Evolutionary conservation across 1,140 invertebrate genomes (phyloP).

Genomic region (Lordiphosa mommai): DNA sequence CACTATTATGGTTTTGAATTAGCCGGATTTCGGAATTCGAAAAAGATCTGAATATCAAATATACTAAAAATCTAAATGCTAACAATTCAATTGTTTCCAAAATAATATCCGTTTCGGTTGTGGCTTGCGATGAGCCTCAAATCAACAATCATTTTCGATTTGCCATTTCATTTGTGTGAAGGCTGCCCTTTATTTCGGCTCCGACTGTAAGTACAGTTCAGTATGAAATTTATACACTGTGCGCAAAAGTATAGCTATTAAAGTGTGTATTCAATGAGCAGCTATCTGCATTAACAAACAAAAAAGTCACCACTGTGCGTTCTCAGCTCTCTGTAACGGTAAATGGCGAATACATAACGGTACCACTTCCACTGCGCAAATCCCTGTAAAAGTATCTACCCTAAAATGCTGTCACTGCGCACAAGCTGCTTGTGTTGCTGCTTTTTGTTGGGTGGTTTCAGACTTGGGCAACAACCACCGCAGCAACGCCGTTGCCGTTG

Average conservation of each 20-base stretch:
- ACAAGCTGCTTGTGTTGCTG: constrained; percentile 52
- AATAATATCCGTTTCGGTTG: too few species aligned
- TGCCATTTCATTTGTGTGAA: not conserved
- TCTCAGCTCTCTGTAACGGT: constrained; percentile 41
- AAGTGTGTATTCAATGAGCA: constrained; percentile 6
- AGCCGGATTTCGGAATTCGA: too few species aligned
- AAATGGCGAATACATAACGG: constrained; percentile 29
- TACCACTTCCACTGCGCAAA: constrained; percentile 70
- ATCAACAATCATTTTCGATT: too few species aligned
- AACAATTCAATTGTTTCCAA: too few species aligned
- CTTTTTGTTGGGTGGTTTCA: constrained; percentile 40
- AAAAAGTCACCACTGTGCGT: constrained; percentile 72
- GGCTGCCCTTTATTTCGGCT: constrained; percentile 35
- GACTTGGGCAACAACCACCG: constrained; percentile 37
- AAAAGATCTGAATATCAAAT: too few species aligned
- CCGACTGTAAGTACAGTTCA: constrained; percentile 33
- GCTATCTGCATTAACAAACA: constrained; percentile 11
- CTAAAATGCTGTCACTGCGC: constrained; percentile 78
- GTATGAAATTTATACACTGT: too few species aligned
- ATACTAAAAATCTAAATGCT: too few species aligned
- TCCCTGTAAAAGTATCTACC: constrained; percentile 79
- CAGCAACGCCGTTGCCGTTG: not conserved
- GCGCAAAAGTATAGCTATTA: constrained; percentile 28
- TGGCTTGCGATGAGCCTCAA: too few species aligned
- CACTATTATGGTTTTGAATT: too few species aligned